Base-by-base conservation (phyloP, 1,140 invertebrate genomes). In the Leguminivora glycinivorella region DNA sequence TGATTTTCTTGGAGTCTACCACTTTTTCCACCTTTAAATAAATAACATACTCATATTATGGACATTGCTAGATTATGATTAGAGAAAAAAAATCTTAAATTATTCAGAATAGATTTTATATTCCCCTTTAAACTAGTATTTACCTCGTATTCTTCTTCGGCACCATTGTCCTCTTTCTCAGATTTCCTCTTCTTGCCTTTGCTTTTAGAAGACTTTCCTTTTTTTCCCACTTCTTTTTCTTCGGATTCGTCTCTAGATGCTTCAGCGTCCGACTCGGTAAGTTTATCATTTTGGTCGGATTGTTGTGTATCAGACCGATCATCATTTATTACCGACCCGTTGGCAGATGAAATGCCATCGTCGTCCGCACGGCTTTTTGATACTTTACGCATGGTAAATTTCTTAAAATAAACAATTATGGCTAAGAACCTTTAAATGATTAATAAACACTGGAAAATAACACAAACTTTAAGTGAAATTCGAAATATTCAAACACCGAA, bases 11-110 rank as follows among this genome's bases (percentile, higher is more conserved):
- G 12, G 95, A 93, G 69, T 93, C 93, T 10, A 96, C 79, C n/a
- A 96, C 93, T 76, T 93, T 93, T 76, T 96, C 94, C 0, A 96
- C 95, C 95, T 96, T 66, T 29, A 84, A 81, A 38, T 40, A 63
- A 52, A 34, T 58, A 56, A 69, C 14, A 63, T 10, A 10, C 12
- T 2, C 10, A 40, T 52, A 22, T 52, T 22, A 22, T 1, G 19
- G 19, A 52, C 43, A 52, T 52, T n/a, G 19, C 6, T n/a, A 52
- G 17, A 17, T 4, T 9, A 34, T 52, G 6, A 19, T 52, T 43
- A 14, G n/a, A 43, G 12, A 10, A 43, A n/a, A 43, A 43, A 4
- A 56, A 56, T 56, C n/a, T 67, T 1, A 68, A 19, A 25, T 43
- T 17, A 1, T n/a, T 22, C 17, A 7, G 12, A n/a, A 43, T 26